Base-by-base conservation (phyloP, 2,888 invertebrate genomes). In the Fabriciana adippe region DNA sequence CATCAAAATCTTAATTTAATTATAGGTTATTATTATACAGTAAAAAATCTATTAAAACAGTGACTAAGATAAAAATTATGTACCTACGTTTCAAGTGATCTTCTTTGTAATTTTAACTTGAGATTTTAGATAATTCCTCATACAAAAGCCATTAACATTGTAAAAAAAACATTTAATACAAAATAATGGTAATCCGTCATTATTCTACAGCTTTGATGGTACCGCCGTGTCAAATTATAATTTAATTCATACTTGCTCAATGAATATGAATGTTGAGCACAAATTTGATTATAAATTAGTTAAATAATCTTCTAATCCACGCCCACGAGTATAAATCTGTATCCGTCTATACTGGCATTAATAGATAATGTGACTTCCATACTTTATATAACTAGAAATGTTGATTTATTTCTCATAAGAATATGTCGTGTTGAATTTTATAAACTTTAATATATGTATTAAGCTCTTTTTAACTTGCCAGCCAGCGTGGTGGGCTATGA, bases 251-350 rank as follows among this genome's bases (percentile, higher is more conserved):
- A 65, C 64, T 56, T 48, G 60, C 62, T 48, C 62, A 67, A 68
- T 70, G 67, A 69, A 70, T 72, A 67, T 67, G 67, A 72, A 68
- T 70, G 64, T 63, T 66, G 35, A 68, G 66, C 67, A 66, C 64
- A 61, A 55, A 64, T 69, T 57, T 67, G 67, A 69, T 71, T 69
- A 69, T 69, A 59, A 69, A 71, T 71, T 71, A 71, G 67, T 70
- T 62, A 62, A 57, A 65, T 71, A 67, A 69, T 72, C 67, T 68
- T 55, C 48, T 70, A 68, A 70, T 67, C 60, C 63, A 51, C 72
- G 66, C 72, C 70, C 72, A 72, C 72, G 60, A 61, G 64, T 15
- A 18, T 47, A 64, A 63, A 69, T 69, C 47, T 51, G 16, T 65
- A 59, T 51, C 14, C 41, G 53, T 62, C 51, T 51, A 16, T 54